Evolutionary conservation across 2,888 invertebrate genomes (phyloP).

Genomic region (Drosophila melanosoma): DNA sequence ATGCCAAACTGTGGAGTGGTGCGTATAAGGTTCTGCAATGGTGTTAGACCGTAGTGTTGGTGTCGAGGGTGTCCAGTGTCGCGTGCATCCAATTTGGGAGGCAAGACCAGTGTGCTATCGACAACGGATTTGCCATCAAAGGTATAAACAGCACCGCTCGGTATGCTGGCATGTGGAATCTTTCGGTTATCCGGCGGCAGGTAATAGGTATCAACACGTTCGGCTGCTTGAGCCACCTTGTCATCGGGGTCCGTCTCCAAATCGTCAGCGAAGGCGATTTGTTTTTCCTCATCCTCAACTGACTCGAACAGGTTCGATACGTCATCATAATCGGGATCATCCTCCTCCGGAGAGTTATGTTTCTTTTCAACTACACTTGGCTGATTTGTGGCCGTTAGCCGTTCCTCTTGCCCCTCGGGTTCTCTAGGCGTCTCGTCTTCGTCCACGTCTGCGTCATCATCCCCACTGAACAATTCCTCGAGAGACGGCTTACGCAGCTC

Average conservation of each 20-base stretch:
- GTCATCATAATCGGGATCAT: conserved; percentile 54
- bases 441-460: conserved; percentile 11
- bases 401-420: conserved; percentile 23
- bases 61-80: conserved; percentile 59
- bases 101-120: conserved; percentile 87
- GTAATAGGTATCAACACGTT: conserved; percentile 90
- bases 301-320: conserved; percentile 53
- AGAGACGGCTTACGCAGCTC: conserved; percentile 84
- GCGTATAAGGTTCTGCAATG: conserved; percentile 88
- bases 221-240: conserved; percentile 87
- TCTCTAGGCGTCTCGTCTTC: conserved; percentile 24
- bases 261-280: conserved; percentile 56
- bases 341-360: conserved; percentile 31
- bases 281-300: conserved; percentile 44
- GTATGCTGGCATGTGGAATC: conserved; percentile 77
- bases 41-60: conserved; percentile 83
- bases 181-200: conserved; percentile 88
- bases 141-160: conserved; percentile 88
- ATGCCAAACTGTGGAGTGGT: conserved; percentile 90
- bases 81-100: conserved; percentile 78
- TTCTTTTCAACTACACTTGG: conserved; percentile 16
- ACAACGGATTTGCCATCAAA: conserved; percentile 92
- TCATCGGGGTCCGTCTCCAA: conserved; percentile 79
- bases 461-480: conserved; percentile 63
- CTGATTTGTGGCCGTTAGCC: conserved; percentile 16